phyloP scores from a whole-genome alignment of 2,888 invertebrate genomes.

The Acrobeloides nanus region DNA sequence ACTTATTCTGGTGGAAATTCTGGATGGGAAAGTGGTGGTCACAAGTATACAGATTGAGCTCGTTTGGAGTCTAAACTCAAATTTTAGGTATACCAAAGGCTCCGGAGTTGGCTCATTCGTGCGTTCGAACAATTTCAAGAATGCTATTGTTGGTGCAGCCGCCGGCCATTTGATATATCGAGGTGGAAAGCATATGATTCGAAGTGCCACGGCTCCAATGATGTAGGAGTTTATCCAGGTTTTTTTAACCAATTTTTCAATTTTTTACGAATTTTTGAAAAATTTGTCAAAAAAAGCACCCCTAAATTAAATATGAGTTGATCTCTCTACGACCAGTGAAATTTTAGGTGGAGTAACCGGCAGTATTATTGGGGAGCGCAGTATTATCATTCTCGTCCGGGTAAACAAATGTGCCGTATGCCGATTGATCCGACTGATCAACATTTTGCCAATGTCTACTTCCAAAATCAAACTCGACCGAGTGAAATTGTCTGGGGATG shows the following conservation, averaged over 20 bases:
- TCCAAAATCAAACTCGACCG: slow-evolving; percentile 46
- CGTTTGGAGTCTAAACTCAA: too few species aligned
- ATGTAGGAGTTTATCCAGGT: slow-evolving; percentile 40
- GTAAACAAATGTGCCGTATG: slow-evolving; percentile 45
- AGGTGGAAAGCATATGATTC: slow-evolving; percentile 48
- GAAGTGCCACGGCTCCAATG: slow-evolving; percentile 45
- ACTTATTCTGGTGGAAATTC: too few species aligned
- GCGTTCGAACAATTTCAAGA: slow-evolving; percentile 49
- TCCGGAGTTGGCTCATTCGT: slow-evolving; percentile 40
- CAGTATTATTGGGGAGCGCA: slow-evolving; percentile 47
- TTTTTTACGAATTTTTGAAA: too few species aligned
- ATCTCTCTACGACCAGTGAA: too few species aligned
- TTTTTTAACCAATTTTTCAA: too few species aligned
- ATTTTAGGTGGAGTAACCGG: slow-evolving; percentile 44
- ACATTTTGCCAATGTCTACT: slow-evolving; percentile 48
- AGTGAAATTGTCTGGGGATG: slow-evolving; percentile 52
- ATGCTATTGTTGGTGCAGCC: slow-evolving; percentile 51
- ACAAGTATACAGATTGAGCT: too few species aligned
- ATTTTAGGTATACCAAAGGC: slow-evolving; percentile 17
- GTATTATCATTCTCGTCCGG: slow-evolving; percentile 33
- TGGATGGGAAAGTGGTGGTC: too few species aligned
- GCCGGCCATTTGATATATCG: slow-evolving; percentile 51
- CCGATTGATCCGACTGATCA: slow-evolving; percentile 43
- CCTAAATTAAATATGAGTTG: too few species aligned
- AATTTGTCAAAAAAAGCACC: too few species aligned